Conservation (phyloP, 2,888 invertebrate genomes). For the Synergus japonicus region DNA sequence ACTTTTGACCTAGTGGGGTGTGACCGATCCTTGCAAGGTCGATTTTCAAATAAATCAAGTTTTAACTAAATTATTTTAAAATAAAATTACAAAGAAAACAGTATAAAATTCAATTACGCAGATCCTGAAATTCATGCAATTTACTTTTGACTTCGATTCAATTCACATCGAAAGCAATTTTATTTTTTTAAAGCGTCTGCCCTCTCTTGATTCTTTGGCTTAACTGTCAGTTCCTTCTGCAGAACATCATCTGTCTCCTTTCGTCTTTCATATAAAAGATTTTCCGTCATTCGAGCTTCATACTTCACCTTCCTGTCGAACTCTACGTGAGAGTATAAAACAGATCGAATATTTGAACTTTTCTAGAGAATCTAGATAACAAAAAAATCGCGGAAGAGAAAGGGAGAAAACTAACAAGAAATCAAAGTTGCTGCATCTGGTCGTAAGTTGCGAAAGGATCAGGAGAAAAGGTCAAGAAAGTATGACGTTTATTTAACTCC, state of each 20-base stretch:
- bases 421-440: background rate
- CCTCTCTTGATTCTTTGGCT: conserved; percentile 16
- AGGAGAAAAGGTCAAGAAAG: conserved; percentile 21
- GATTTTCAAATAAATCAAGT: background rate
- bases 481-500: conserved; percentile 2
- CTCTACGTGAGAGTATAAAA: background rate
- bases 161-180: conserved; percentile 35
- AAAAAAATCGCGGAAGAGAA: conserved; percentile 22
- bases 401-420: conserved; percentile 16
- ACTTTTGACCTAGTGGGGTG: conserved; percentile 48
- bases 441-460: background rate
- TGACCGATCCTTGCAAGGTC: conserved; percentile 21
- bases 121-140: conserved; percentile 14
- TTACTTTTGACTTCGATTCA: conserved; percentile 35
- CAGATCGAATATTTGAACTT: conserved; percentile 29
- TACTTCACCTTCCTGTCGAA: conserved; percentile 42
- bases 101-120: no score
- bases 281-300: conserved; percentile 42
- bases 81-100: background rate
- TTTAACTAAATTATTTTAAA: no score
- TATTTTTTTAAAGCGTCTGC: conserved; percentile 29
- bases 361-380: conserved; percentile 4
- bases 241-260: conserved; percentile 29
- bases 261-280: conserved; percentile 18
- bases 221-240: conserved; percentile 16